Evolutionary conservation across 2,797 vertebrate genomes (phyloP).

Genomic region (Leptodactylus fallax): DNA sequence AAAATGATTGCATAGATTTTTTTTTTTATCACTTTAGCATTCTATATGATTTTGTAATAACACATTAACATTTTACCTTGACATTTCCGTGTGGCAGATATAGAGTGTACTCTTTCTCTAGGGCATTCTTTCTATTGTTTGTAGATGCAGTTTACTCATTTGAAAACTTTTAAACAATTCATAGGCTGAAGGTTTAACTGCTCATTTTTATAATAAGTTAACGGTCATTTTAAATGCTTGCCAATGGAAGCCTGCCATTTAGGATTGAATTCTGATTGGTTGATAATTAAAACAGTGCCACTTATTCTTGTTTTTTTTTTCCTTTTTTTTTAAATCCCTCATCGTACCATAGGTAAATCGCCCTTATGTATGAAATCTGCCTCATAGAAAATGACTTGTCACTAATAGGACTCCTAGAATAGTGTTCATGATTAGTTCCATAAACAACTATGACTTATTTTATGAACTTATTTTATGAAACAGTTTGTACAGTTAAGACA

Average conservation of each 20-base stretch:
- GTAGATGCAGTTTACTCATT: neutral
- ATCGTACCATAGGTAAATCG: no score
- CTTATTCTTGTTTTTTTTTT: neutral
- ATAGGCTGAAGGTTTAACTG: neutral
- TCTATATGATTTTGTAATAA: constrained; percentile 13
- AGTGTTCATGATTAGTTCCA: no score
- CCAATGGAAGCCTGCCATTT: neutral
- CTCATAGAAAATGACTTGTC: no score
- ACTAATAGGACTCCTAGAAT: no score
- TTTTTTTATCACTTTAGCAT: neutral
- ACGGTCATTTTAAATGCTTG: neutral
- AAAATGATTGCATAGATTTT: constrained; percentile 14
- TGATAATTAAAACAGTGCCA: neutral
- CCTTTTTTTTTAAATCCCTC: neutral
- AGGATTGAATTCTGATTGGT: neutral
- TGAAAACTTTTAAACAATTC: neutral
- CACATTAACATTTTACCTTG: constrained; percentile 26
- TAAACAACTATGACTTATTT: no score
- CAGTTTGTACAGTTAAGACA: no score
- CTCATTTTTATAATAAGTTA: neutral
- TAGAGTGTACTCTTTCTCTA: neutral
- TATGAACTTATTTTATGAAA: no score
- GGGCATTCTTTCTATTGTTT: neutral
- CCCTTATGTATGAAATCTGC: no score
- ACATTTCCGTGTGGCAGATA: constrained; percentile 11